Evolutionary conservation across 2,797 vertebrate species (phyloP).

Genomic region (Gephyroberyx darwinii): DNA sequence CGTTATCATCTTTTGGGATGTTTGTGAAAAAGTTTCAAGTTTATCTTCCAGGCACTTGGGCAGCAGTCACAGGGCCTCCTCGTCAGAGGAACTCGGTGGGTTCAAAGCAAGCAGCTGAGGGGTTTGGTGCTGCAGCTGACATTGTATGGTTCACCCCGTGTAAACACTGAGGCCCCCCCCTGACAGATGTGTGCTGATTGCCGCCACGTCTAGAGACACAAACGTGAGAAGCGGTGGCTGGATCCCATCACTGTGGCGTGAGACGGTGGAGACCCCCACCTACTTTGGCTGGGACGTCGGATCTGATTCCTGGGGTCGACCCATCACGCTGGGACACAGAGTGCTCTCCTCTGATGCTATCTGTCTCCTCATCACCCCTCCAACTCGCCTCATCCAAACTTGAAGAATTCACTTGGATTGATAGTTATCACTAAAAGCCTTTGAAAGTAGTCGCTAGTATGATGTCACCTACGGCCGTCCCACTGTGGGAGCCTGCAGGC

Average conservation of each 20-base stretch:
- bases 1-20: conserved; percentile 59
- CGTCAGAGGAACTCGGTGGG: conserved; percentile 46
- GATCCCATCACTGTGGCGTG: conserved; percentile 63
- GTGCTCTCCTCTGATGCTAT: conserved; percentile 59
- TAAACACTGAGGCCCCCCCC: conserved; percentile 66
- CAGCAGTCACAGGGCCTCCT: conserved; percentile 41
- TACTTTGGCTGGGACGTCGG: conserved; percentile 6
- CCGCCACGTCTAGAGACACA: conserved; percentile 38
- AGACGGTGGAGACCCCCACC: conserved; percentile 29
- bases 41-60: conserved; percentile 63
- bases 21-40: conserved; percentile 60
- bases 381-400: not conserved
- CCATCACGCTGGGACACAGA: conserved; percentile 36
- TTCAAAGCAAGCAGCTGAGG: conserved; percentile 60
- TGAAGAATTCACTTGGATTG: conserved; percentile 20
- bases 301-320: conserved; percentile 27
- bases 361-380: conserved; percentile 20
- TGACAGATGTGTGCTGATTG: conserved; percentile 62
- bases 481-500: not conserved
- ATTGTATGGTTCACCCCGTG: conserved; percentile 30
- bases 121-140: conserved; percentile 35
- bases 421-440: conserved; percentile 61
- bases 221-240: conserved; percentile 50
- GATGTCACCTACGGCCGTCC: conserved; percentile 56
- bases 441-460: conserved; percentile 45